Evolutionary conservation across 2,113 vertebrate species (phyloP).

Genomic region (Perca fluviatilis): DNA sequence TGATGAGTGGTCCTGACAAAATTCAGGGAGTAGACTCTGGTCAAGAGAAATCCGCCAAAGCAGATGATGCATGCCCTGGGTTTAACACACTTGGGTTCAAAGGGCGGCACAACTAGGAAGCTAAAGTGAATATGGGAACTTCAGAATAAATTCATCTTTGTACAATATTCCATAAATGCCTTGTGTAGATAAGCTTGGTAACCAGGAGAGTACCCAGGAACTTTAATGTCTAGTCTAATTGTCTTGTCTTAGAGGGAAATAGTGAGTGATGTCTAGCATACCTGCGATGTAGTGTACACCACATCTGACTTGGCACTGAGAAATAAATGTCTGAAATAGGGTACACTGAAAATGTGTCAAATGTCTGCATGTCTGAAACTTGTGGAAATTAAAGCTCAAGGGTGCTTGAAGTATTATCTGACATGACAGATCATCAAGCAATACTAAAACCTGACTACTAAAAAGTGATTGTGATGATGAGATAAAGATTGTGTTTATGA

Average conservation of each 20-base stretch:
- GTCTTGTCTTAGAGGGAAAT: constrained; percentile 4
- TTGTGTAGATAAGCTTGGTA: not conserved
- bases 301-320: not conserved
- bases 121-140: not conserved
- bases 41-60: constrained; percentile 28
- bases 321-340: constrained; percentile 2
- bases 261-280: constrained; percentile 15
- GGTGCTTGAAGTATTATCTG: constrained; percentile 16
- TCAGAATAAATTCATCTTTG: not conserved
- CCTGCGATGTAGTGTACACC: not conserved
- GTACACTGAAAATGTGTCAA: constrained; percentile 9
- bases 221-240: not conserved
- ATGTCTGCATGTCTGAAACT: constrained; percentile 30
- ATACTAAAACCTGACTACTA: constrained; percentile 18
- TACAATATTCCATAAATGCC: not conserved
- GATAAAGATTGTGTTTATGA: constrained; percentile 41
- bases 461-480: constrained; percentile 15
- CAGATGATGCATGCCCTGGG: constrained; percentile 25
- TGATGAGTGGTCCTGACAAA: constrained; percentile 53
- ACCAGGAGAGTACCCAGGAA: not conserved
- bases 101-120: constrained; percentile 1
- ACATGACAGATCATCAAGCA: not conserved
- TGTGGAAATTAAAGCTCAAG: constrained; percentile 5
- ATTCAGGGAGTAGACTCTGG: constrained; percentile 52
- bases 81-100: constrained; percentile 16